Evolutionary conservation across 2,113 vertebrate genomes (phyloP).

Genomic region (Psammodynastes pulverulentus): DNA sequence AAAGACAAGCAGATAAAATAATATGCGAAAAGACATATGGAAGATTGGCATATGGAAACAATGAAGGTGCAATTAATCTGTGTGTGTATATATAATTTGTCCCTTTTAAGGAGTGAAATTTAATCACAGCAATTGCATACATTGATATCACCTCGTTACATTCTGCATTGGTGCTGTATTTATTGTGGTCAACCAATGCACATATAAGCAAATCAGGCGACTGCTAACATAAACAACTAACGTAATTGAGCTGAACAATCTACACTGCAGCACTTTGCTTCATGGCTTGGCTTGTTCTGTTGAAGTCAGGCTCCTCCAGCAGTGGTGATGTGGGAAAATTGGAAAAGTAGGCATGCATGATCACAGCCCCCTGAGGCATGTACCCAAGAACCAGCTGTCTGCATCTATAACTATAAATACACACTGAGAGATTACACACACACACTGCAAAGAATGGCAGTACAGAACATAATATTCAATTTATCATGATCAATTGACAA

Average conservation of each 20-base stretch:
- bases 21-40: not conserved
- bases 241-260: not conserved
- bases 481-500: not conserved
- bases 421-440: not conserved
- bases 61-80: not conserved
- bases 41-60: not conserved
- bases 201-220: not conserved
- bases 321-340: not conserved
- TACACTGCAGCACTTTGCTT: not conserved
- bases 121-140: not conserved
- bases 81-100: not conserved
- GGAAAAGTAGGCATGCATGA: not conserved
- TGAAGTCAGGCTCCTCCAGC: not conserved
- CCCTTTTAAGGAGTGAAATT: not conserved
- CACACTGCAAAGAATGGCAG: not conserved
- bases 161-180: not conserved
- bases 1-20: not conserved
- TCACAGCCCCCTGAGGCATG: not conserved
- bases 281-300: not conserved
- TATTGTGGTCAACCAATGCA: not conserved
- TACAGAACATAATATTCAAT: not conserved
- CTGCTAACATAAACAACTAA: not conserved
- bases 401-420: not conserved
- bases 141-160: not conserved
- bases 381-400: not conserved